phyloP scores from a whole-genome alignment of 2,888 invertebrate species.

The Molorchus minor region DNA sequence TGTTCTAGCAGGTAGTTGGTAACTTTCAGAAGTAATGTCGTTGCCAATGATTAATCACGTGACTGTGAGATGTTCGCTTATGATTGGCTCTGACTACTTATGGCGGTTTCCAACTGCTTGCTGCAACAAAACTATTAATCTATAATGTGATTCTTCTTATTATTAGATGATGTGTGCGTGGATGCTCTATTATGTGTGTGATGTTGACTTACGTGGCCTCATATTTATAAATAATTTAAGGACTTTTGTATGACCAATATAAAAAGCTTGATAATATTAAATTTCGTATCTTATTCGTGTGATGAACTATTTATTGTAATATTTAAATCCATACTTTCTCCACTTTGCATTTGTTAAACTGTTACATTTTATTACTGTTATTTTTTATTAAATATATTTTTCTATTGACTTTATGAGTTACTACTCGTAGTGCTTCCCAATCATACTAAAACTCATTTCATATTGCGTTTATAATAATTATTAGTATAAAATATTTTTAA shows the following conservation, averaged over 20 bases:
- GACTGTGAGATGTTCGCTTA: no score
- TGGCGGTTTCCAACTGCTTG: no score
- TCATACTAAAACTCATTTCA: neutral
- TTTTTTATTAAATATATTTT: neutral
- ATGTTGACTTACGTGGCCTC: conserved; percentile 8
- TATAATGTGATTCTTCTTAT: no score
- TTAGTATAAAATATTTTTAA: no score
- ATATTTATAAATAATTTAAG: conserved; percentile 22
- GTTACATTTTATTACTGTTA: neutral
- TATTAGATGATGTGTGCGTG: conserved; percentile 1
- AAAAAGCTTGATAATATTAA: neutral
- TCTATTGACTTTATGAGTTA: neutral
- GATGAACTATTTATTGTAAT: conserved; percentile 3
- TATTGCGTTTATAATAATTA: no score
- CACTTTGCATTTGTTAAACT: neutral
- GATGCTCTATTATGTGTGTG: conserved; percentile 5
- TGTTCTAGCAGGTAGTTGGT: no score
- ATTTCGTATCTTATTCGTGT: conserved; percentile 10
- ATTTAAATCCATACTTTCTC: neutral
- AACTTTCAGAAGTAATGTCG: no score
- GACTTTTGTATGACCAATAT: conserved; percentile 20
- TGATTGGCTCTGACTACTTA: no score
- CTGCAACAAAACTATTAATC: no score
- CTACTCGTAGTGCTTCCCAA: conserved; percentile 1
- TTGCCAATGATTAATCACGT: no score